Evolutionary conservation across 2,888 invertebrate genomes (phyloP).

Genomic region (Camptogramma bilineatum): DNA sequence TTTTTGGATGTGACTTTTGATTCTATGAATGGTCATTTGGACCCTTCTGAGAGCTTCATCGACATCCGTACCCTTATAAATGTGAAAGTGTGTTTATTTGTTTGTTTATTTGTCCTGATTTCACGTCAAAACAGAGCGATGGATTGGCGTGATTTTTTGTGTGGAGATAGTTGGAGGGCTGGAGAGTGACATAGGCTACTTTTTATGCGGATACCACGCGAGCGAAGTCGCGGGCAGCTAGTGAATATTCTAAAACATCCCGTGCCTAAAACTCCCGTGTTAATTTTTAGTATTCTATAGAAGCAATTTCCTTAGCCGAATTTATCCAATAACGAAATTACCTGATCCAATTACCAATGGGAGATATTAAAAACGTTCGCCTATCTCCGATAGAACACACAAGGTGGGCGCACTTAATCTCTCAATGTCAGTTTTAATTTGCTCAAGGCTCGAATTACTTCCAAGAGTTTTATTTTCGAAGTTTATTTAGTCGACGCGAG

Average conservation of each 20-base stretch:
- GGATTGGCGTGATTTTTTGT: too few relatives aligned
- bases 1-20: slow-evolving; percentile 31
- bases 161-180: too few relatives aligned
- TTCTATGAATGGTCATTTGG: slow-evolving; percentile 18
- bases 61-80: too few relatives aligned
- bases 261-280: background rate
- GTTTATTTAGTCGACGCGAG: slow-evolving; percentile 63
- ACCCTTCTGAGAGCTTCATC: slow-evolving; percentile 6
- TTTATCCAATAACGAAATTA: slow-evolving; percentile 41
- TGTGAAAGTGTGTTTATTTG: too few relatives aligned
- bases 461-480: slow-evolving; percentile 79
- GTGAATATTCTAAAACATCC: background rate
- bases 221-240: too few relatives aligned
- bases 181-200: too few relatives aligned
- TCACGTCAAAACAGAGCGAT: too few relatives aligned
- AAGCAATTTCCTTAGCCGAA: slow-evolving; percentile 33
- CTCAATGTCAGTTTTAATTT: slow-evolving; percentile 85
- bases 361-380: slow-evolving; percentile 53
- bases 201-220: too few relatives aligned
- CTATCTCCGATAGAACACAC: slow-evolving; percentile 61
- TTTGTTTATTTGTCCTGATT: too few relatives aligned
- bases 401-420: slow-evolving; percentile 75
- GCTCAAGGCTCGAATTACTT: slow-evolving; percentile 79
- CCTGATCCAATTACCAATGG: slow-evolving; percentile 59
- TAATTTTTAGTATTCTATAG: slow-evolving; percentile 1